A percentile compares a stretch with the other conserved stretches of the same genome.
Evolutionary conservation across 1,140 invertebrate genomes (phyloP).

Genomic region (Araneus ventricosus): DNA sequence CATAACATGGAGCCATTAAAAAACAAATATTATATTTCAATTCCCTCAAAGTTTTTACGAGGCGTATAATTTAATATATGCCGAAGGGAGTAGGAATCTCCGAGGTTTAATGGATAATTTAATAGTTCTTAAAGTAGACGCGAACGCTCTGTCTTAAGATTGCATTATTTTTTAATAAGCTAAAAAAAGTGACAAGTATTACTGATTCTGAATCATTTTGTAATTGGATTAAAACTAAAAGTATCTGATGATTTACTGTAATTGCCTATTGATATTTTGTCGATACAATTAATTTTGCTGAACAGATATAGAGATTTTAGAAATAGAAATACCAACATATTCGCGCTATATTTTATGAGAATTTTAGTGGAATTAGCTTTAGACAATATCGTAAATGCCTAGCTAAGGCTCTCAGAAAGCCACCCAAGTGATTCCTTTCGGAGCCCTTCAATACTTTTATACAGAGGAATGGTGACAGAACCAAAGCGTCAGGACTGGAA

Average conservation of each 20-base stretch:
- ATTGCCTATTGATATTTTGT: neutral
- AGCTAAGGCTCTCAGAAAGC: too few relatives aligned
- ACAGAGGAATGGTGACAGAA: too few relatives aligned
- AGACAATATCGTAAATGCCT: too few relatives aligned
- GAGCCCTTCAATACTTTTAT: too few relatives aligned
- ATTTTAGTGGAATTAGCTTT: too few relatives aligned
- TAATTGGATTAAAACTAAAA: neutral
- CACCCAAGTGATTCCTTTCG: too few relatives aligned
- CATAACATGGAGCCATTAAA: slow-evolving; percentile 20
- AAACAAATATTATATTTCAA: slow-evolving; percentile 41
- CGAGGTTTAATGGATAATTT: slow-evolving; percentile 19
- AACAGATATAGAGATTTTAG: too few relatives aligned
- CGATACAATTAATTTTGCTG: neutral
- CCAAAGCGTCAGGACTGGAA: too few relatives aligned
- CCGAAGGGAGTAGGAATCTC: neutral
- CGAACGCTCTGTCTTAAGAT: neutral
- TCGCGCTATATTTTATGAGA: too few relatives aligned
- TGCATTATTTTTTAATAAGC: neutral
- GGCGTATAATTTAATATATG: slow-evolving; percentile 36
- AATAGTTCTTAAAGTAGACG: slow-evolving; percentile 1
- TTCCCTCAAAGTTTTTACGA: slow-evolving; percentile 23
- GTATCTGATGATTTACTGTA: neutral
- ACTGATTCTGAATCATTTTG: neutral
- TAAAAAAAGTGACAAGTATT: neutral
- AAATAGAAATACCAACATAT: too few relatives aligned